A percentile compares a stretch with the other conserved stretches of the same genome.
phyloP scores from a whole-genome alignment of 1,140 invertebrate genomes.

The Homalodisca vitripennis region DNA sequence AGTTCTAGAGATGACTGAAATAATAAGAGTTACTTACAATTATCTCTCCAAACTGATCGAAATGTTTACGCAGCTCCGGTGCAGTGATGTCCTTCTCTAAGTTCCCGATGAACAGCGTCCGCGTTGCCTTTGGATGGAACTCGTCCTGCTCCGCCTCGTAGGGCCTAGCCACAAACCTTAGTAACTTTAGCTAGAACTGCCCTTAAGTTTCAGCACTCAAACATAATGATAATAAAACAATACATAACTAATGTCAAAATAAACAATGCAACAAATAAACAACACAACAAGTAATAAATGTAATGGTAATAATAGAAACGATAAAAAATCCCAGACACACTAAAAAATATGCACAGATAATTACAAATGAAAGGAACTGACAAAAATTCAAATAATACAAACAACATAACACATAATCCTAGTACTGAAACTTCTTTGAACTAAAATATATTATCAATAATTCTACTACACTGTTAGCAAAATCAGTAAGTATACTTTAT shows the following conservation, averaged over 20 bases:
- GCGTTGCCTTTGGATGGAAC: slow-evolving; percentile 91
- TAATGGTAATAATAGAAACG: too few relatives aligned
- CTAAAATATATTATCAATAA: too few relatives aligned
- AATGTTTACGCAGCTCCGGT: slow-evolving; percentile 84
- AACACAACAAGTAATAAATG: too few relatives aligned
- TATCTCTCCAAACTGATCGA: slow-evolving; percentile 94
- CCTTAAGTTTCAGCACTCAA: slow-evolving; percentile 8
- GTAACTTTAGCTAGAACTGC: slow-evolving; percentile 4
- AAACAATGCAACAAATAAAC: not conserved
- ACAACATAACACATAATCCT: too few relatives aligned
- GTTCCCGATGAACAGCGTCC: slow-evolving; percentile 86
- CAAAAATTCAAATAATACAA: too few relatives aligned
- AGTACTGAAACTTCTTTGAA: too few relatives aligned
- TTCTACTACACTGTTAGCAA: too few relatives aligned
- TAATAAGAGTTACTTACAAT: slow-evolving; percentile 66
- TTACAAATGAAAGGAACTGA: too few relatives aligned
- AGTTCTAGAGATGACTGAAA: too few relatives aligned
- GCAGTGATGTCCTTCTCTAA: slow-evolving; percentile 92
- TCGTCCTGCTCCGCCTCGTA: slow-evolving; percentile 94
- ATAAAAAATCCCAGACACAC: too few relatives aligned
- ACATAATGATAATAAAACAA: slow-evolving; percentile 30
- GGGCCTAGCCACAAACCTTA: slow-evolving; percentile 54
- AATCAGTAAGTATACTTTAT: too few relatives aligned
- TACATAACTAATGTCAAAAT: not conserved
- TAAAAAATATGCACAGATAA: too few relatives aligned